phyloP scores from a whole-genome alignment of 2,888 invertebrate species.

The Nysson spinosus region DNA sequence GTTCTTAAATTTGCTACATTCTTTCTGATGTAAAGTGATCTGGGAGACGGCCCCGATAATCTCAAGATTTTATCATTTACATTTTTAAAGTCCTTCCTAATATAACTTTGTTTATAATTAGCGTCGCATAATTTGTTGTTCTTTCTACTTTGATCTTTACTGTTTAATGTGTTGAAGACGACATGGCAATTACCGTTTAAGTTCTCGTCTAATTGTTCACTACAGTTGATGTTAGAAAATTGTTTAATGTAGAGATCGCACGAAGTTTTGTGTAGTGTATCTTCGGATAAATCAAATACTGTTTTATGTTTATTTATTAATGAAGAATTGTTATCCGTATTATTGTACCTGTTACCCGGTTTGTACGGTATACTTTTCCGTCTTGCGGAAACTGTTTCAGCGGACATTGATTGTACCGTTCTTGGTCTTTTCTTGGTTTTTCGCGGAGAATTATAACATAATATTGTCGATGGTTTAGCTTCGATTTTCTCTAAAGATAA shows the following conservation, averaged over 20 bases:
- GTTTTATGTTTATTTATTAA: slow-evolving; percentile 1
- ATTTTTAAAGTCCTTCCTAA: slow-evolving; percentile 6
- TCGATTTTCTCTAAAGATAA: slow-evolving; percentile 39
- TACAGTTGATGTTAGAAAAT: neutral
- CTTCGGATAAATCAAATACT: neutral
- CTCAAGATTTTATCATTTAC: slow-evolving; percentile 37
- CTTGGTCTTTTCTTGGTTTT: slow-evolving; percentile 28
- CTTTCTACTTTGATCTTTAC: slow-evolving; percentile 3
- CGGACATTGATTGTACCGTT: slow-evolving; percentile 4
- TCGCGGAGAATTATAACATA: slow-evolving; percentile 59
- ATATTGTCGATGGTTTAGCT: slow-evolving; percentile 58
- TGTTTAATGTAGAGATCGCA: slow-evolving; percentile 17
- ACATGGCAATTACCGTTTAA: neutral
- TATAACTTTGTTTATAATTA: neutral
- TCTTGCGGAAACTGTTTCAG: slow-evolving; percentile 31
- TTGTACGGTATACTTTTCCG: slow-evolving; percentile 63
- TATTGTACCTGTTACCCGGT: slow-evolving; percentile 69
- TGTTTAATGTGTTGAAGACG: no score
- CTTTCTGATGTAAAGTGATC: slow-evolving; percentile 50
- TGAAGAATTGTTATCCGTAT: neutral
- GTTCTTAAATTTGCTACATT: slow-evolving; percentile 48
- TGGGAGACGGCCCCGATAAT: slow-evolving; percentile 48
- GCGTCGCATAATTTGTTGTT: no score
- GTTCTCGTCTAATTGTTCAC: neutral
- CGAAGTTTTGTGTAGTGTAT: neutral